A percentile compares a stretch with the other conserved stretches of the same genome.
phyloP scores from a whole-genome alignment of 2,113 vertebrate species.

The Nycticorax nycticorax region DNA sequence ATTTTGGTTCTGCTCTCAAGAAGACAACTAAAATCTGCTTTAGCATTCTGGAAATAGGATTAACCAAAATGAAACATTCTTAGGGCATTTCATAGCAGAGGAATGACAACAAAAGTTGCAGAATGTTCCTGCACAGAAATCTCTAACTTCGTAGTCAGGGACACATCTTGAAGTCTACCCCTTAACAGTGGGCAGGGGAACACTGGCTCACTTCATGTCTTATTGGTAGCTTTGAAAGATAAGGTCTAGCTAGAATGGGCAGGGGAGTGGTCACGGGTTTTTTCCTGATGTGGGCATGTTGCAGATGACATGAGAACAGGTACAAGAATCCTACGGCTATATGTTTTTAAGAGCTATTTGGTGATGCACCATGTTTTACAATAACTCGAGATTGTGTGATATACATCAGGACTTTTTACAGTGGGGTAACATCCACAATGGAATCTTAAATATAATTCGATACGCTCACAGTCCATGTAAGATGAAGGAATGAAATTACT shows the following conservation, averaged over 20 bases:
- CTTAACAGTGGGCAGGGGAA: neutral
- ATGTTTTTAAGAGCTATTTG: neutral
- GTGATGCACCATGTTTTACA: neutral
- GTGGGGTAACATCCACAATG: neutral
- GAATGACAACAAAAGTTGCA: neutral
- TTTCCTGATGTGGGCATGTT: neutral
- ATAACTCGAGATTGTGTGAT: neutral
- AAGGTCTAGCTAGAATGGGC: rapidly evolving
- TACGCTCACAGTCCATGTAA: neutral
- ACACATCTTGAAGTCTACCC: neutral
- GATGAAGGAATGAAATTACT: neutral
- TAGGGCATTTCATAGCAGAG: neutral
- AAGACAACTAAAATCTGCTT: neutral
- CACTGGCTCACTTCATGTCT: neutral
- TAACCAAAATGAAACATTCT: neutral
- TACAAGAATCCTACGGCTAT: neutral
- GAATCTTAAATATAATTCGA: neutral
- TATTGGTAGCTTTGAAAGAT: neutral
- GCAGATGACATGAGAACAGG: neutral
- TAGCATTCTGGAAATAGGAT: neutral
- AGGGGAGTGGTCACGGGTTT: rapidly evolving
- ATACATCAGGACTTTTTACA: neutral
- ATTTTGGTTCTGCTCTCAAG: neutral
- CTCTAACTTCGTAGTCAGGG: neutral
- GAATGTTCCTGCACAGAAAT: neutral